phyloP scores from a whole-genome alignment of 2,888 invertebrate genomes.

The Euzophera pinguis region DNA sequence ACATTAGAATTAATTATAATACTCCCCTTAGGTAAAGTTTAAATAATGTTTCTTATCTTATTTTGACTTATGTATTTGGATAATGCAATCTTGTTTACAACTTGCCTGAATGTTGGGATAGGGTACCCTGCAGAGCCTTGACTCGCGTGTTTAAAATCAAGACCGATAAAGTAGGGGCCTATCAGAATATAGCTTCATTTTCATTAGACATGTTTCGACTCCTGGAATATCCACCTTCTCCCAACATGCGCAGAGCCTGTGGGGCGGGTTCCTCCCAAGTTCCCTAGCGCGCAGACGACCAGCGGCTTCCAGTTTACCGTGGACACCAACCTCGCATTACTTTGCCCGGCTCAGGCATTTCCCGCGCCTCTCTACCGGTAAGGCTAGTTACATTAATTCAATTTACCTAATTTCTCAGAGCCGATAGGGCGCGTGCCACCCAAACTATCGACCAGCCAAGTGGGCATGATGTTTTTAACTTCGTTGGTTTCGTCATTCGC shows the following conservation, averaged over 20 bases:
- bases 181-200: slow-evolving; percentile 30
- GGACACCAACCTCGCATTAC: slow-evolving; percentile 76
- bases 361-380: slow-evolving; percentile 87
- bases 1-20: no score
- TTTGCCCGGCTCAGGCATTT: slow-evolving; percentile 86
- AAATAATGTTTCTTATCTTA: no score
- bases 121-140: slow-evolving; percentile 91
- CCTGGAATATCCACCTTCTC: slow-evolving; percentile 70
- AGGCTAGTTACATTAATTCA: slow-evolving; percentile 55
- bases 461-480: slow-evolving; percentile 81
- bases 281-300: slow-evolving; percentile 80
- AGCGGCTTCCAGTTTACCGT: slow-evolving; percentile 81
- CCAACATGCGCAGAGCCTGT: slow-evolving; percentile 83
- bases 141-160: slow-evolving; percentile 45
- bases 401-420: slow-evolving; percentile 61
- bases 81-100: slow-evolving; percentile 33
- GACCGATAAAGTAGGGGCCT: slow-evolving; percentile 42
- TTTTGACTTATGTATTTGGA: no score
- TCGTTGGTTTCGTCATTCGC: slow-evolving; percentile 67
- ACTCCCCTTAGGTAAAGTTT: no score
- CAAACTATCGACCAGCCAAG: slow-evolving; percentile 62
- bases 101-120: slow-evolving; percentile 99
- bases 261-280: slow-evolving; percentile 83
- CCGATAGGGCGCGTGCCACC: slow-evolving; percentile 69
- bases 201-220: slow-evolving; percentile 33